These are phyloP conservation scores for Clupea harengus DNA, from an alignment of 2,113 vertebrate genomes.

Conservation along the genomic window DNA sequence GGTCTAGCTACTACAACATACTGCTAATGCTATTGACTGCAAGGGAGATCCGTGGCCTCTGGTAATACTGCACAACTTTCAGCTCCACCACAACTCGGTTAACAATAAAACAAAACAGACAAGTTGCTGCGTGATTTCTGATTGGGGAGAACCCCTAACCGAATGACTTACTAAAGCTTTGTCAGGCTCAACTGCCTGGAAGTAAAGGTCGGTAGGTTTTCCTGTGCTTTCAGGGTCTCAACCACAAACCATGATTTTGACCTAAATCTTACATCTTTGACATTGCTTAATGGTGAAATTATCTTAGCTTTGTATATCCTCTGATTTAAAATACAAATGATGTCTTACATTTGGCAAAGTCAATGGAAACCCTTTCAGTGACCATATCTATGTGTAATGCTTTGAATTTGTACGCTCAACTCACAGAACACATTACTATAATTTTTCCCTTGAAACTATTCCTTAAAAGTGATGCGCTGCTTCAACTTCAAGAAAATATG, in stretches of 20 bases:
- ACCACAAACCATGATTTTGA: neutral
- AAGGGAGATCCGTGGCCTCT: neutral
- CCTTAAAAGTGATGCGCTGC: neutral
- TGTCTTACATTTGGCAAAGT: neutral
- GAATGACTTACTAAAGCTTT: neutral
- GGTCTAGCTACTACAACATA: neutral
- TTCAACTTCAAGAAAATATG: neutral
- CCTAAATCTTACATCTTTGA: neutral
- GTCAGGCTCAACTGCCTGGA: neutral
- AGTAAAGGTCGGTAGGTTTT: neutral
- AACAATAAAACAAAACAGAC: neutral
- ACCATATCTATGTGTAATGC: neutral
- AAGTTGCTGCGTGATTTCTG: neutral
- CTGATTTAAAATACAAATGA: neutral
- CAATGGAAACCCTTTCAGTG: neutral
- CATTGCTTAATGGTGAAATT: neutral
- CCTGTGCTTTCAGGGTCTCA: neutral
- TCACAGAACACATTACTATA: neutral
- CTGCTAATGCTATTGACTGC: neutral
- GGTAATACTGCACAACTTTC: constrained; percentile 40
- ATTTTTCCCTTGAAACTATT: neutral
- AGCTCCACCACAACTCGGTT: neutral
- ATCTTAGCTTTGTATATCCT: neutral
- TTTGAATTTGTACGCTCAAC: neutral
- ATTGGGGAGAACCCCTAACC: neutral